Evolutionary conservation across 2,888 invertebrate genomes (phyloP), one percentile per base, ranked within the genome.

Genomic region (Drosophila macrothrix): DNA sequence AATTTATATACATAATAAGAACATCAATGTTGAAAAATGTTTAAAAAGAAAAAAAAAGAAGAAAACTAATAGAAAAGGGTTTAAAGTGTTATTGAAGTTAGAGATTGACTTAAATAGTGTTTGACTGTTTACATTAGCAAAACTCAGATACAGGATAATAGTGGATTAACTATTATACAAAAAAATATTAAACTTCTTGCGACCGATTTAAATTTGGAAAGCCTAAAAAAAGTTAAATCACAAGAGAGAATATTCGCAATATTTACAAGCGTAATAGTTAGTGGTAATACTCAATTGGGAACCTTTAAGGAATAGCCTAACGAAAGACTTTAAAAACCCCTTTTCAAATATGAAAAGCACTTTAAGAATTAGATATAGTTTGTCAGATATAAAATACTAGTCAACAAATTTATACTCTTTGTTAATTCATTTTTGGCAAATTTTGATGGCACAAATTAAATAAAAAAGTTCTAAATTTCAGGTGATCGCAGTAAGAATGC

Each of bases 1-100:
- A 69, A 56, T 58, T 31, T 59, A 65, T 64, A 37, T 58, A 59
- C 60, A 46, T 22, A 59, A 43, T 37, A 52, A 33, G 43, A 29
- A 61, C 12, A 67, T 22, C 43, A 63, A n/a, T 37, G 16, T 10
- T 5, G 12, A 50, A 29, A n/a, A 29, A 25, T 25, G n/a, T 31
- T 16, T 9, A 19, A n/a, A n/a, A 12, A 16, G 1, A 31, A 33
- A 35, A n/a, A 14, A 35, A 33, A 14, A 33, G 12, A 14, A 12
- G 10, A 56, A 19, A 55, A 19, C 14, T 22, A 14, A 22, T 22
- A 58, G 12, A 29, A 14, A 31, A 31, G 1, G 4, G 2, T 9
- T 9, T 25, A 46, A 31, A 14, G 1, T 29, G 14, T 3, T 46
- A 46, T 10, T 12, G 33, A 33, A 33, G 46, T 46, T 25, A 7